Evolutionary conservation across 2,113 vertebrate genomes (phyloP).

Genomic region (Otis tarda): DNA sequence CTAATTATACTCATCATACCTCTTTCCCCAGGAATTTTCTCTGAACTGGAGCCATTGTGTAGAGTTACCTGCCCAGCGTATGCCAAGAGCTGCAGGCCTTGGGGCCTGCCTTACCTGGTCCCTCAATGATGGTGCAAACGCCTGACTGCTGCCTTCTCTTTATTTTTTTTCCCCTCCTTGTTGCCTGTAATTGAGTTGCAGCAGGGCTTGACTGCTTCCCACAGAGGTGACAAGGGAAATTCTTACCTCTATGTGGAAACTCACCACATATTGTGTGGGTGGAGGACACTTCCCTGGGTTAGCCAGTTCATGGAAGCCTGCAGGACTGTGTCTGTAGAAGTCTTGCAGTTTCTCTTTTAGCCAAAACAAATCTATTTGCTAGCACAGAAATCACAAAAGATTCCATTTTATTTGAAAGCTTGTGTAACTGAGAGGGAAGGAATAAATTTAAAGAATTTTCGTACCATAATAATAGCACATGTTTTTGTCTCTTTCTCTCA

Average conservation of each 20-base stretch:
- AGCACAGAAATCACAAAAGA: background rate
- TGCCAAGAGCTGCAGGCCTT: background rate
- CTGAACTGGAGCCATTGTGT: background rate
- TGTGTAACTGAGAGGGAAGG: background rate
- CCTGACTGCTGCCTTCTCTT: background rate
- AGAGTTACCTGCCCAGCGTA: background rate
- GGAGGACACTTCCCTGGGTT: rapidly evolving
- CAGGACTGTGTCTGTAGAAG: background rate
- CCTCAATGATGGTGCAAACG: rapidly evolving
- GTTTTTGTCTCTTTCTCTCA: slow-evolving; percentile 74
- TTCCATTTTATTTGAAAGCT: background rate
- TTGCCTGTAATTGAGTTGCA: background rate
- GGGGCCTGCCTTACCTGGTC: background rate
- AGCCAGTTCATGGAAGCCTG: rapidly evolving
- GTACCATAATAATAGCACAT: background rate
- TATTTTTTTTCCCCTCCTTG: background rate
- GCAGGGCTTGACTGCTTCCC: background rate
- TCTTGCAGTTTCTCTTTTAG: background rate
- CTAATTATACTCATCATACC: rapidly evolving
- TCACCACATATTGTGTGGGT: background rate
- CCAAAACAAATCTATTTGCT: background rate
- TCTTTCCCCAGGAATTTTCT: background rate
- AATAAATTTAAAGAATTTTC: background rate
- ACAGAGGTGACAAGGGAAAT: background rate
- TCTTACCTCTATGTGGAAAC: background rate